These are phyloP conservation scores for Aldabrachelys gigantea DNA, from an alignment of 2,113 vertebrate species.

Conservation along the genomic window DNA sequence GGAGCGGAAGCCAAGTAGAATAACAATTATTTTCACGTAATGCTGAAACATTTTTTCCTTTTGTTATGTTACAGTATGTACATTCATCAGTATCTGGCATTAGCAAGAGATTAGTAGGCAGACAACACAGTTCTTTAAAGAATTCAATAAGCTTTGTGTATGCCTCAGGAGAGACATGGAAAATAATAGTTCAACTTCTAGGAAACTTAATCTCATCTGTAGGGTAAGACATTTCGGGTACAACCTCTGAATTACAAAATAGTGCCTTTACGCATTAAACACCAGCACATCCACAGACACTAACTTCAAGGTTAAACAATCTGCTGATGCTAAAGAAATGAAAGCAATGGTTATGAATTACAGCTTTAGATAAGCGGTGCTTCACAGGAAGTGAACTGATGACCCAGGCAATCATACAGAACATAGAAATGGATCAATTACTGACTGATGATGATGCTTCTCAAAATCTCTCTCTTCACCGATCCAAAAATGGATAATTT, in stretches of 20 bases:
- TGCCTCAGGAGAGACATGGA: constrained; percentile 18
- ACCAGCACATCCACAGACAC: constrained; percentile 8
- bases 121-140: constrained; percentile 34
- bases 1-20: constrained; percentile 11
- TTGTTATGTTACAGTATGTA: background rate
- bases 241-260: constrained; percentile 66
- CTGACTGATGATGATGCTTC: constrained; percentile 26
- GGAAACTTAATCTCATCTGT: constrained; percentile 64
- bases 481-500: background rate
- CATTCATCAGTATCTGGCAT: constrained; percentile 42
- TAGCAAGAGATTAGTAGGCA: constrained; percentile 29
- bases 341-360: constrained; percentile 25
- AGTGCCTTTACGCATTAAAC: constrained; percentile 62
- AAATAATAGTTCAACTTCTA: constrained; percentile 61
- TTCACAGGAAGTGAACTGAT: constrained; percentile 10
- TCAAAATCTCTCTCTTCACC: background rate
- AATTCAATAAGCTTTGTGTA: constrained; percentile 8
- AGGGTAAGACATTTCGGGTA: constrained; percentile 41
- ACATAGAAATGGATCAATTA: constrained; percentile 38
- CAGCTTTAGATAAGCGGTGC: constrained; percentile 13
- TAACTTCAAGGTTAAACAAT: constrained; percentile 73
- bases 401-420: constrained; percentile 22
- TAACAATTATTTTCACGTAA: background rate
- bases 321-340: constrained; percentile 2
- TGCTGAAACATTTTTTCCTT: constrained; percentile 30